phyloP scores from a whole-genome alignment of 2,797 vertebrate species.

The Anabas testudineus region DNA sequence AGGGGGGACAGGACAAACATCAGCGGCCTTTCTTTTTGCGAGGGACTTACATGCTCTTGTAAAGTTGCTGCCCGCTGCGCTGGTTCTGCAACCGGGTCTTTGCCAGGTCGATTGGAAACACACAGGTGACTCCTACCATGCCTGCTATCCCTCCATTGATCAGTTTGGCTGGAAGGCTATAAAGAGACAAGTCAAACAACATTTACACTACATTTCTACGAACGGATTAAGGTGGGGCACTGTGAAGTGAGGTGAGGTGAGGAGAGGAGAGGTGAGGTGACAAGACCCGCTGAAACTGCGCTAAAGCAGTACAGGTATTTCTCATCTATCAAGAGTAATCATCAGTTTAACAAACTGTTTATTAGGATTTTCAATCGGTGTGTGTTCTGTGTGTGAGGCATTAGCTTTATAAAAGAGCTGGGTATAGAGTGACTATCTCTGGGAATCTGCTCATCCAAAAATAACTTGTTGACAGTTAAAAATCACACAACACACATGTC shows the following conservation, averaged over 20 bases:
- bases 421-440: conserved; percentile 9
- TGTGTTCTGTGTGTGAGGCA: background rate
- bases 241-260: background rate
- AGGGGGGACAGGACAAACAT: background rate
- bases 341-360: background rate
- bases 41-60: conserved; percentile 86
- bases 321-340: background rate
- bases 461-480: conserved; percentile 48
- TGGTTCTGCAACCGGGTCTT: conserved; percentile 92
- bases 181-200: conserved; percentile 17
- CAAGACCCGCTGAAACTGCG: background rate
- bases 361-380: background rate
- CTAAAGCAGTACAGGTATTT: background rate
- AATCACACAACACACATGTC: conserved; percentile 26
- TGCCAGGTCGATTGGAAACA: conserved; percentile 90
- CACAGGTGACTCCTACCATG: conserved; percentile 90
- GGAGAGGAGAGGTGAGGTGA: background rate
- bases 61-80: conserved; percentile 85
- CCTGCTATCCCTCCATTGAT: conserved; percentile 91
- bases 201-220: background rate
- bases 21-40: background rate
- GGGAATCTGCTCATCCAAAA: conserved; percentile 47
- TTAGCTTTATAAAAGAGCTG: conserved; percentile 7
- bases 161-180: conserved; percentile 89
- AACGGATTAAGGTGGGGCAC: background rate